Conservation (phyloP, 2,797 vertebrate species). For the Myripristis murdjan region DNA sequence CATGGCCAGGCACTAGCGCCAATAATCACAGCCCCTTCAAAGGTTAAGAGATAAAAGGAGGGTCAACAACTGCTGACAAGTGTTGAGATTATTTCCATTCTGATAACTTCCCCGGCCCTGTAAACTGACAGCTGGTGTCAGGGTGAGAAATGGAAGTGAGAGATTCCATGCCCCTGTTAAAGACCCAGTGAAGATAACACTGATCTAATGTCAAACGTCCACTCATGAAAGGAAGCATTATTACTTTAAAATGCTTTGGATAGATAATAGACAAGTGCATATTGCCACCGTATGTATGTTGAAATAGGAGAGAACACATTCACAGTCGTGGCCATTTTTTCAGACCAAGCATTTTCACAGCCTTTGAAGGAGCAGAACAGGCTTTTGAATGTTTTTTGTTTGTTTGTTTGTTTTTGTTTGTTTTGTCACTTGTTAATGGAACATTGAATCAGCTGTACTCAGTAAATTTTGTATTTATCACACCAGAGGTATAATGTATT, state of each 20-base stretch:
- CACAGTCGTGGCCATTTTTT: neutral
- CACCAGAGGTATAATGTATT: neutral
- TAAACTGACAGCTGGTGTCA: constrained; percentile 72
- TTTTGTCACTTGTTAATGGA: neutral
- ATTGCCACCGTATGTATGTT: constrained; percentile 5
- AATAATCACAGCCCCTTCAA: constrained; percentile 60
- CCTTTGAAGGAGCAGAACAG: neutral
- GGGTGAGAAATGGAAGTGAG: constrained; percentile 71
- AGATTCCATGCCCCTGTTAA: constrained; percentile 71
- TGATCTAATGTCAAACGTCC: constrained; percentile 37
- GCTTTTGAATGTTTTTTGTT: too few species aligned
- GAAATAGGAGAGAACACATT: neutral
- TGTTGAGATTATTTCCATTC: constrained; percentile 81
- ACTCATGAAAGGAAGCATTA: constrained; percentile 35
- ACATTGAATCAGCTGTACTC: neutral
- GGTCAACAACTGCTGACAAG: constrained; percentile 80
- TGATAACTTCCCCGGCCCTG: constrained; percentile 57
- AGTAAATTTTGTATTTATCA: neutral
- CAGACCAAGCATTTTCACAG: neutral
- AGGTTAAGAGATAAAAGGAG: constrained; percentile 80
- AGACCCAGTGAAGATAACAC: constrained; percentile 64
- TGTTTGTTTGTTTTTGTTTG: too few species aligned
- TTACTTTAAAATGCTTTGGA: constrained; percentile 36
- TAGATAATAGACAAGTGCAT: constrained; percentile 25
- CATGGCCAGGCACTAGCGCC: constrained; percentile 25